phyloP scores from a whole-genome alignment of 1,140 invertebrate genomes.

The Sycophila sp. region DNA sequence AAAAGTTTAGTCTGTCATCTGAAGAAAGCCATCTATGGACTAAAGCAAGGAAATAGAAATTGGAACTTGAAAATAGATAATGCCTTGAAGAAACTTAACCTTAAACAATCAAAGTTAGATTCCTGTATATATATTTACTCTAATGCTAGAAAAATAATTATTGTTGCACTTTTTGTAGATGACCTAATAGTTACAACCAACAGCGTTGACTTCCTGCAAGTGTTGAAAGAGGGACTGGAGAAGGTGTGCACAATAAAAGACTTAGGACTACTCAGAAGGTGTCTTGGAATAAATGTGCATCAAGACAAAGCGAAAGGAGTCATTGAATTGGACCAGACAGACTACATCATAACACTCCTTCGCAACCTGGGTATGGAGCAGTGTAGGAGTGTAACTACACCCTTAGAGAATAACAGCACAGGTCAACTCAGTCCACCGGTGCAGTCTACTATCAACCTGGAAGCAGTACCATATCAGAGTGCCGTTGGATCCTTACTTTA shows the following conservation, averaged over 20 bases:
- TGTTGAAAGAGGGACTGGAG: too few species aligned
- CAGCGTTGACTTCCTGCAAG: too few species aligned
- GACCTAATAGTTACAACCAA: background rate
- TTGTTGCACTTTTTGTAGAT: too few species aligned
- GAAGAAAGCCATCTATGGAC: conserved; percentile 11
- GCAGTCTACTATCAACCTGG: background rate
- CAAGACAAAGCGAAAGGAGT: too few species aligned
- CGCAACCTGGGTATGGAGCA: background rate
- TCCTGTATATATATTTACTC: too few species aligned
- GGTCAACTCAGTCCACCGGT: background rate
- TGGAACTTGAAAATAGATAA: background rate
- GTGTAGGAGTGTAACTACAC: background rate
- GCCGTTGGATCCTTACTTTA: conserved; percentile 7
- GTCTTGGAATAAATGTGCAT: background rate
- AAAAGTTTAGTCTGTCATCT: conserved; percentile 33
- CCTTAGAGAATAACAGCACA: background rate
- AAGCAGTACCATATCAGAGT: background rate
- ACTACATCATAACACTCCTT: background rate
- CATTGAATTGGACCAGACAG: too few species aligned
- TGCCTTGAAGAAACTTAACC: background rate
- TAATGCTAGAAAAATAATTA: too few species aligned
- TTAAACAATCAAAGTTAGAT: too few species aligned
- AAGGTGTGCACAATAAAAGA: too few species aligned
- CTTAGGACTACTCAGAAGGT: too few species aligned
- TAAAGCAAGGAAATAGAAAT: background rate